Evolutionary conservation across 2,888 invertebrate species (phyloP), one percentile per base, ranked within the genome.

Genomic region (Hecatera dysodea): DNA sequence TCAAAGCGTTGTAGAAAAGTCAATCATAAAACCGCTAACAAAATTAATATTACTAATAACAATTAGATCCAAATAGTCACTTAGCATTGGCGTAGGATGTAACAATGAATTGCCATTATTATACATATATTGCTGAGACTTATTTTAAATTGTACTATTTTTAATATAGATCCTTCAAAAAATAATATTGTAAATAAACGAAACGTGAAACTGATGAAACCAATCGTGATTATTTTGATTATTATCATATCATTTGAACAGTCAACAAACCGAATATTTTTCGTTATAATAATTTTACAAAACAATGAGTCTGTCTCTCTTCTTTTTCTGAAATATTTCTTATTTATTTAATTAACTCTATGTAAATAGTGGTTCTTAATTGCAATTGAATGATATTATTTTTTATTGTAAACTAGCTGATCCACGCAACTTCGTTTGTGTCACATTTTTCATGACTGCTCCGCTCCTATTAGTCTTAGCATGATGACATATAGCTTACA

Each of bases 91-190:
- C 27, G 55, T 76, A 24, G 36, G 48, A 67, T 12, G n/a, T 33
- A 15, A 44, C 19, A 17, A 74, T 7, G 3, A 55, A 67, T 33
- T 71, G 36, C 27, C 53, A n/a, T 11, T 46, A 59, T 29, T 6
- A 42, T 53, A 55, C 55, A 73, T 46, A 55, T 60, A 73, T 46
- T 75, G 15, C 12, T 15, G 2, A 9, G 24, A 12, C 36, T 56
- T 36, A 33, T 27, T 12, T 0, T 11, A 44, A 50, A 36, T 33
- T 7, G 17, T 53, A 19, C 0, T 1, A 52, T 52, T 19, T 50
- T 46, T 33, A 57, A 6, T n/a, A 12, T 44, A 6, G 4, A 17
- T 60, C 27, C 3, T 22, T 55, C 27, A 39, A 12, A 12, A 12
- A 46, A 22, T 4, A 17, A 3, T 59, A 19, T 44, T 64, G 3